Base-by-base conservation (phyloP, 2,888 invertebrate species). In the Heliconius erato region DNA sequence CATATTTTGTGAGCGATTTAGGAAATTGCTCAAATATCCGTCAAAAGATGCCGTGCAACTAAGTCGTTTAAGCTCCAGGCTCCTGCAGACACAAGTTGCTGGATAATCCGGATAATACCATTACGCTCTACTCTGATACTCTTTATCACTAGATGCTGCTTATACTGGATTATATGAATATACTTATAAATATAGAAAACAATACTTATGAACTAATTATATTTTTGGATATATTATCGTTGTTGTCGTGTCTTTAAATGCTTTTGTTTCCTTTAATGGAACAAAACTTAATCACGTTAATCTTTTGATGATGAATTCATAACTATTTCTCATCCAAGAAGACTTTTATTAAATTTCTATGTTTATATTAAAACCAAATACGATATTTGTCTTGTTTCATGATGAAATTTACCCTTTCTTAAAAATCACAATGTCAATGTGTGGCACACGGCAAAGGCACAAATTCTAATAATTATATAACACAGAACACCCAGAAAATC, bases 31-130 rank as follows among this genome's bases (percentile, higher is more conserved):
- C 79, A 69, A 54, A 79, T 79, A 69, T 77, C 76, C 68, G 69
- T 69, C 81, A 77, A 76, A 40, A 74, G 76, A 77, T 40, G 72
- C 79, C 71, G 71, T 54, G 65, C 76, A 72, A 72, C 80, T 79
- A 84, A 84, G 79, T 82, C 77, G 44, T 74, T 80, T 82, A 84
- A 84, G 84, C 82, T 79, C 44, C 49, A 69, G 83, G 76, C 82
- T 82, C 74, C 59, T 79, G 81, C 81, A 83, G 84, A 81, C 86
- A 89, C 91, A 90, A 92, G 90, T 92, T 91, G 89, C 88, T 85
- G 91, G 92, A 93, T 94, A 89, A 94, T 93, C 93, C 92, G 91
- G 92, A 93, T 94, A 91, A 93, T 91, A 87, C 90, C 87, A 85
- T 86, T 85, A 89, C 90, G 89, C 89, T 90, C 89, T 89, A 89